These are phyloP conservation scores for Athalia circularis DNA, from an alignment of 2,888 invertebrate species.

Conservation along the genomic window DNA sequence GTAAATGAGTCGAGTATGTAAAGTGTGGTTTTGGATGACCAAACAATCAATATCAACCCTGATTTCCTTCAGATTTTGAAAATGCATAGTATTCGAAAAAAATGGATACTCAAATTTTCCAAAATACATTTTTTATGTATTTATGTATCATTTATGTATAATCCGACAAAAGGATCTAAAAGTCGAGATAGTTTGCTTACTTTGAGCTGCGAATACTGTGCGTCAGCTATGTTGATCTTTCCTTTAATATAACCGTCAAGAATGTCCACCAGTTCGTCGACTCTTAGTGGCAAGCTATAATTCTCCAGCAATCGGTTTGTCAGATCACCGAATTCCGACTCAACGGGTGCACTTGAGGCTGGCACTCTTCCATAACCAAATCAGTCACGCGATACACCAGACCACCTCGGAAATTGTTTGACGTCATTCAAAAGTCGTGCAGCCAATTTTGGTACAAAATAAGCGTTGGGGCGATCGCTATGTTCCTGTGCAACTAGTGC, in stretches of 20 bases:
- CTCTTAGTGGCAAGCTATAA: conserved; percentile 3
- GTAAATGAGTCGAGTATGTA: too few relatives aligned
- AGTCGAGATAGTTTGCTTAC: too few relatives aligned
- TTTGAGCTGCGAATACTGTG: not conserved
- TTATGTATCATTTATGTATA: too few relatives aligned
- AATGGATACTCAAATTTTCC: too few relatives aligned
- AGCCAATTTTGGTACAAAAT: conserved; percentile 13
- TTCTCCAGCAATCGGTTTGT: not conserved
- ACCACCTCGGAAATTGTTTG: conserved; percentile 11
- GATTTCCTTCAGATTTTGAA: too few relatives aligned
- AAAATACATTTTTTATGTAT: too few relatives aligned
- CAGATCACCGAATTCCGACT: not conserved
- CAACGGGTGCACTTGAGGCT: conserved; percentile 10
- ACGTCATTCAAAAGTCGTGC: conserved; percentile 6
- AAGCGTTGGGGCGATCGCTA: conserved; percentile 3
- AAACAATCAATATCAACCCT: too few relatives aligned
- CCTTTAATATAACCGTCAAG: conserved; percentile 17
- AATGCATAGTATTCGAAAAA: too few relatives aligned
- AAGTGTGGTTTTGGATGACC: too few relatives aligned
- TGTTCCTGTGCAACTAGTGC: not conserved
- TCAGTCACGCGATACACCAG: not conserved
- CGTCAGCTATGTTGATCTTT: not conserved
- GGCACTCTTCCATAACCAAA: conserved; percentile 19
- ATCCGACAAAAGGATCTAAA: too few relatives aligned
- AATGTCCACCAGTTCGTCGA: not conserved